A percentile compares a stretch with the other conserved stretches of the same genome.
phyloP scores from a whole-genome alignment of 2,888 invertebrate species.

The Drosophila melanosoma region DNA sequence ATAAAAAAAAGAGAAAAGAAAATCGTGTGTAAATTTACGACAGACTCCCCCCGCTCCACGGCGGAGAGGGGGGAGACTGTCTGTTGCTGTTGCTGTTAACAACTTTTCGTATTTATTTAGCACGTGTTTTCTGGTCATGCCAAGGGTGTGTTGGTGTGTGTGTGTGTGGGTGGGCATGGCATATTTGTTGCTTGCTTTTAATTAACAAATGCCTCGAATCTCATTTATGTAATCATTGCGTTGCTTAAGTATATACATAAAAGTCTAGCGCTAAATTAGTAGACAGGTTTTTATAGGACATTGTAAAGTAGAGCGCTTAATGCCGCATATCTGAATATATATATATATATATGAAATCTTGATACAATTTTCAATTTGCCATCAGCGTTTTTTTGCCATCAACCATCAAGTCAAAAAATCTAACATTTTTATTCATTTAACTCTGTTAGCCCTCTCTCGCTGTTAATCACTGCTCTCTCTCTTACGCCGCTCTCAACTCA shows the following conservation, averaged over 20 bases:
- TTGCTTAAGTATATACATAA: conserved; percentile 56
- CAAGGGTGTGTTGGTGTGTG: not conserved
- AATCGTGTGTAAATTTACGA: conserved; percentile 54
- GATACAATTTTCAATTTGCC: conserved; percentile 49
- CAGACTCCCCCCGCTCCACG: conserved; percentile 16
- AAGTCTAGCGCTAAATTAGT: conserved; percentile 55
- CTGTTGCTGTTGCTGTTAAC: conserved; percentile 62
- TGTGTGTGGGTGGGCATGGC: conserved; percentile 4
- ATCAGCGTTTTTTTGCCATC: conserved; percentile 34
- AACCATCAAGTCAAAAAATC: conserved; percentile 17
- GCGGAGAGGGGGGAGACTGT: conserved; percentile 11
- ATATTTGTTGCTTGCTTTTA: conserved; percentile 73
- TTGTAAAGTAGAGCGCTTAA: not conserved
- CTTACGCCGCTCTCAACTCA: conserved; percentile 1
- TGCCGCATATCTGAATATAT: not conserved
- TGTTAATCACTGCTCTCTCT: conserved; percentile 23
- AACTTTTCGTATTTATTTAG: conserved; percentile 71
- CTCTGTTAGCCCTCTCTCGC: conserved; percentile 14
- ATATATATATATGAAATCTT: conserved; percentile 11
- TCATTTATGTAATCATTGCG: conserved; percentile 64
- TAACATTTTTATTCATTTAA: conserved; percentile 13
- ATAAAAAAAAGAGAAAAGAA: conserved; percentile 11
- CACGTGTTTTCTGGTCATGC: conserved; percentile 55
- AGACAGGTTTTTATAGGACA: conserved; percentile 26
- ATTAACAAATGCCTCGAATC: conserved; percentile 72